These are phyloP conservation scores for Danaus plexippus DNA, from an alignment of 1,140 invertebrate genomes.

Conservation along the genomic window DNA sequence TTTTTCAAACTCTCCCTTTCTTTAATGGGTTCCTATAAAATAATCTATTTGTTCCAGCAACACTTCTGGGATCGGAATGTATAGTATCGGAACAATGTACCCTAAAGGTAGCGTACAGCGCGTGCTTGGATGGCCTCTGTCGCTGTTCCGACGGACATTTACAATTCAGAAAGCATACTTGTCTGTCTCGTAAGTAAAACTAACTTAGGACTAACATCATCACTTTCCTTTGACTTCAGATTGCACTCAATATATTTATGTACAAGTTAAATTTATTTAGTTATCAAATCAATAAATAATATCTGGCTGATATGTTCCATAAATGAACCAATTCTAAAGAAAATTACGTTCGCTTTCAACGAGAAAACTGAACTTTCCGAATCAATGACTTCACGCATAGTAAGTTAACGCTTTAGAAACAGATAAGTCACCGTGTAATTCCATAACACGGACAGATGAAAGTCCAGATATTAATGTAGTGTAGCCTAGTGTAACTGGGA, in stretches of 20 bases:
- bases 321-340: background rate
- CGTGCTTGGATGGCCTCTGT: conserved; percentile 80
- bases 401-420: conserved; percentile 25
- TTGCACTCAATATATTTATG: too few relatives aligned
- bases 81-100: conserved; percentile 81
- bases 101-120: conserved; percentile 82
- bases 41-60: conserved; percentile 73
- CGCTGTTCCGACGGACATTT: conserved; percentile 85
- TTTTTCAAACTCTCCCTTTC: too few relatives aligned
- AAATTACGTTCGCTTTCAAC: conserved; percentile 3
- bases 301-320: too few relatives aligned
- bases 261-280: too few relatives aligned
- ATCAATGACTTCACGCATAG: conserved; percentile 26
- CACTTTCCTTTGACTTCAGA: too few relatives aligned
- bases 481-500: background rate
- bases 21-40: conserved; percentile 10
- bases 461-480: conserved; percentile 29
- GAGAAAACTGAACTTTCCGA: conserved; percentile 11
- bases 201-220: background rate
- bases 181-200: conserved; percentile 86
- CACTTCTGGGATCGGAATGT: conserved; percentile 81
- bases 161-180: conserved; percentile 89
- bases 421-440: conserved; percentile 46
- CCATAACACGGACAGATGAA: conserved; percentile 40
- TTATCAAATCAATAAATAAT: too few relatives aligned